A percentile compares a stretch with the other conserved stretches of the same genome.
These are phyloP conservation scores for Mastomys natalensis DNA, from an alignment of 2,113 vertebrate species.

Conservation along the genomic window DNA sequence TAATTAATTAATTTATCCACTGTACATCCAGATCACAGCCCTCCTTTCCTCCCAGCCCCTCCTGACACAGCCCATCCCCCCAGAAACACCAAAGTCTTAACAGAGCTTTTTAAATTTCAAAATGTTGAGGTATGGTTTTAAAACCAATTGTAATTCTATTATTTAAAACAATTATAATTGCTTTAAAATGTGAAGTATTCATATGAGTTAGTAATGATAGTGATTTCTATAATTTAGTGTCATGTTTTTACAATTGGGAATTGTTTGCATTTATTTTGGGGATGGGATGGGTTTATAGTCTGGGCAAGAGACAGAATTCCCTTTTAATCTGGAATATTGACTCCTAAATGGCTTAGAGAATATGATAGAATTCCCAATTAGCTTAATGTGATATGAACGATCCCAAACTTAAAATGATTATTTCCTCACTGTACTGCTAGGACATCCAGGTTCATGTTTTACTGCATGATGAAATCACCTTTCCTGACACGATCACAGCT, in stretches of 20 bases:
- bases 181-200: not conserved
- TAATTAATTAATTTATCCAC: too few species aligned
- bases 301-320: not conserved
- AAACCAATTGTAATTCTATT: not conserved
- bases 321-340: conserved; percentile 20
- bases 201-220: not conserved
- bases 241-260: not conserved
- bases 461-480: not conserved
- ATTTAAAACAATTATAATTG: not conserved
- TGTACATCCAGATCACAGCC: too few species aligned
- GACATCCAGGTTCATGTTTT: not conserved
- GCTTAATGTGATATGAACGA: conserved; percentile 1
- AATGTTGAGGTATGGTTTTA: not conserved
- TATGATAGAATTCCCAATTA: not conserved
- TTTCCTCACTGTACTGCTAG: not conserved
- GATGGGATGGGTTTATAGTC: not conserved
- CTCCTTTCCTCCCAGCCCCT: too few species aligned
- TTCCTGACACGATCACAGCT: not conserved
- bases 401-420: not conserved
- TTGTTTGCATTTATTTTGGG: not conserved
- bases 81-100: not conserved
- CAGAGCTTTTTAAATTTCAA: conserved; percentile 8
- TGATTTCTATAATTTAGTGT: not conserved
- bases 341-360: not conserved
- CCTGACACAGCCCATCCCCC: too few species aligned